Evolutionary conservation across 2,797 vertebrate genomes (phyloP).

Genomic region (Allobates femoralis): DNA sequence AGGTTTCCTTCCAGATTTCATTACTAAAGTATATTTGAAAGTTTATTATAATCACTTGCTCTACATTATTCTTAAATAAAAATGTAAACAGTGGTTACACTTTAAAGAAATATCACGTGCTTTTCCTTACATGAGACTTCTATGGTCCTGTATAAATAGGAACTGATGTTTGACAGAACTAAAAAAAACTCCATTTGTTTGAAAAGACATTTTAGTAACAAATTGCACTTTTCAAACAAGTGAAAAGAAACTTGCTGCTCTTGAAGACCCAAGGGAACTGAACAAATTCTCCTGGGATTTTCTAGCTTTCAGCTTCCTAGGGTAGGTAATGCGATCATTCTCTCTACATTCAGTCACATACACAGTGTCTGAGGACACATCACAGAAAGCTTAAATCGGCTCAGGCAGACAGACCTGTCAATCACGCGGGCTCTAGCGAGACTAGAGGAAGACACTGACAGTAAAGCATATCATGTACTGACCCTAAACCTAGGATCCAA

Average conservation of each 20-base stretch:
- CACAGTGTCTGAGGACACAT: constrained; percentile 57
- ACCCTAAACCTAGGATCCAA: constrained; percentile 47
- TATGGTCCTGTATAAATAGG: background rate
- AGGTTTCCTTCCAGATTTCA: too few species aligned
- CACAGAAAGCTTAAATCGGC: constrained; percentile 54
- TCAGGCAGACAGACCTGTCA: constrained; percentile 62
- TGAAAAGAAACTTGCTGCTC: constrained; percentile 2
- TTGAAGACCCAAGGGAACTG: constrained; percentile 13
- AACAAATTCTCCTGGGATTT: constrained; percentile 22
- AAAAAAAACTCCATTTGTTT: constrained; percentile 9
- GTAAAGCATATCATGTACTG: constrained; percentile 44
- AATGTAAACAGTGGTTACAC: too few species aligned
- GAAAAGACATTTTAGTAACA: constrained; percentile 30
- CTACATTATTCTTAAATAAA: too few species aligned
- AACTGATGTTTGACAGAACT: background rate
- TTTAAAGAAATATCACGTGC: background rate
- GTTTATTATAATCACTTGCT: too few species aligned
- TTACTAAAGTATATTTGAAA: too few species aligned
- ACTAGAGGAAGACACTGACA: constrained; percentile 57
- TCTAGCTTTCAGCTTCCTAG: constrained; percentile 25
- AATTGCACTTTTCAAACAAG: constrained; percentile 42
- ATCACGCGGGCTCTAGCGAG: constrained; percentile 67
- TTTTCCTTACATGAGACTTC: background rate
- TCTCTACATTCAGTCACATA: constrained; percentile 54
- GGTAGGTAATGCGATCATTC: constrained; percentile 52